Percentiles rank a stretch among this genome's conserved stretches.
Evolutionary conservation across 2,797 vertebrate genomes (phyloP).

Genomic region (Lateolabrax maculatus): DNA sequence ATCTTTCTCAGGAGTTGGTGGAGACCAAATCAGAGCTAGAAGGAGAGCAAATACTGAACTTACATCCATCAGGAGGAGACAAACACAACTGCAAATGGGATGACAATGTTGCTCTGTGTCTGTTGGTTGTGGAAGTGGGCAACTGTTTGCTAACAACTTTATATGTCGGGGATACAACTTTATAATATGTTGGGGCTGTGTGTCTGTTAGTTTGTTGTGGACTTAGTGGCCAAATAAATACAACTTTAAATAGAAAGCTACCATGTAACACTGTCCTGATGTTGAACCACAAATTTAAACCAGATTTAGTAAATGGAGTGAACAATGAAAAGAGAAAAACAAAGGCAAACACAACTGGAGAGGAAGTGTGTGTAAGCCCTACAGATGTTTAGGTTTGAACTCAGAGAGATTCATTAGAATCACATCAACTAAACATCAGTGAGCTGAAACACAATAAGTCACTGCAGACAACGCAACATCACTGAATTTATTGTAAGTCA

Average conservation of each 20-base stretch:
- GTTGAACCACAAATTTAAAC: conserved; percentile 8
- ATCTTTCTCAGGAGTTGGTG: neutral
- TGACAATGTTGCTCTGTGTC: neutral
- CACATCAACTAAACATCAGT: conserved; percentile 5
- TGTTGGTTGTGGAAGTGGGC: neutral
- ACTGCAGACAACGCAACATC: neutral
- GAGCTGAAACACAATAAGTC: conserved; percentile 10
- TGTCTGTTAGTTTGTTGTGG: neutral
- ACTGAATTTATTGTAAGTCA: neutral
- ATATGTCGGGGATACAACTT: neutral
- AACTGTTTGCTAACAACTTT: no score
- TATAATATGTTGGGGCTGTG: neutral
- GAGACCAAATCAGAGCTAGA: neutral
- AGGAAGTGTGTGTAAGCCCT: neutral
- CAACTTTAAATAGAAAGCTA: neutral
- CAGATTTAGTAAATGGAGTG: conserved; percentile 13
- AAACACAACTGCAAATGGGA: no score
- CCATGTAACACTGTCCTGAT: conserved; percentile 9
- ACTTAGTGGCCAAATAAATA: neutral
- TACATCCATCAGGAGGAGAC: neutral
- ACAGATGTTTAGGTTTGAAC: conserved; percentile 12
- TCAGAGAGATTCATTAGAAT: conserved; percentile 9
- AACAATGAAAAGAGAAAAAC: neutral
- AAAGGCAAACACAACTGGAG: neutral
- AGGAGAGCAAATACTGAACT: neutral